These are phyloP conservation scores for Trinectes maculatus DNA, from an alignment of 2,113 vertebrate species.

Conservation along the genomic window DNA sequence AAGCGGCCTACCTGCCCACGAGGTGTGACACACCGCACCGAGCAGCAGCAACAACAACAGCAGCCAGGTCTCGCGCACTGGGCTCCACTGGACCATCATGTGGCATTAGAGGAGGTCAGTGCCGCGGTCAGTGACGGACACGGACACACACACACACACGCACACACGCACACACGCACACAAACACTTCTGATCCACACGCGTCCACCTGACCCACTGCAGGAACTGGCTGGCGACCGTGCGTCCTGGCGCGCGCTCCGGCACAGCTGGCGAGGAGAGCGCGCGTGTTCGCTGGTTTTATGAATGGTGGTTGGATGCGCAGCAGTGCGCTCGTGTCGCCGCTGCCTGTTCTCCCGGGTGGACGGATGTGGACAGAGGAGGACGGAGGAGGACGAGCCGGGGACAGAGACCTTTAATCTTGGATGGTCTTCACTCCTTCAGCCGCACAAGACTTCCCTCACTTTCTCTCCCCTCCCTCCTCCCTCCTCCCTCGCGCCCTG, in stretches of 20 bases:
- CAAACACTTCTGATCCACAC: too few species aligned
- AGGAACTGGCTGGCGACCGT: neutral
- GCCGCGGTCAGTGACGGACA: neutral
- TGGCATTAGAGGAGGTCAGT: slow-evolving; percentile 16
- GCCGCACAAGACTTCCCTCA: slow-evolving; percentile 47
- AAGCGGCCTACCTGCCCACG: slow-evolving; percentile 70
- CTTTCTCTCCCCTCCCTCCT: slow-evolving; percentile 52
- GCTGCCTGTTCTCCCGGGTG: slow-evolving; percentile 1
- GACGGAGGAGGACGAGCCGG: neutral
- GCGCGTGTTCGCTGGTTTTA: slow-evolving; percentile 14
- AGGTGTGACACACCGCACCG: slow-evolving; percentile 22
- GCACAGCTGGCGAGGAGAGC: slow-evolving; percentile 25
- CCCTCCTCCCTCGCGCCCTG: neutral
- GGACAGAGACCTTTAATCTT: slow-evolving; percentile 1
- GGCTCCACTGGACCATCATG: slow-evolving; percentile 57
- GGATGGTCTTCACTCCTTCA: slow-evolving; percentile 39
- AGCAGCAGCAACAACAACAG: slow-evolving; percentile 35
- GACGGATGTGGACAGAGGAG: slow-evolving; percentile 37
- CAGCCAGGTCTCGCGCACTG: slow-evolving; percentile 36
- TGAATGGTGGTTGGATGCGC: neutral
- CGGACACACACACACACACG: too few species aligned
- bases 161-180: too few species aligned
- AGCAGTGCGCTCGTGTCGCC: neutral
- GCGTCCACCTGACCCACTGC: neutral
- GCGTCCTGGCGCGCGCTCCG: slow-evolving; percentile 16